Conservation (phyloP, 1,140 invertebrate genomes). For the Amyelois transitella region DNA sequence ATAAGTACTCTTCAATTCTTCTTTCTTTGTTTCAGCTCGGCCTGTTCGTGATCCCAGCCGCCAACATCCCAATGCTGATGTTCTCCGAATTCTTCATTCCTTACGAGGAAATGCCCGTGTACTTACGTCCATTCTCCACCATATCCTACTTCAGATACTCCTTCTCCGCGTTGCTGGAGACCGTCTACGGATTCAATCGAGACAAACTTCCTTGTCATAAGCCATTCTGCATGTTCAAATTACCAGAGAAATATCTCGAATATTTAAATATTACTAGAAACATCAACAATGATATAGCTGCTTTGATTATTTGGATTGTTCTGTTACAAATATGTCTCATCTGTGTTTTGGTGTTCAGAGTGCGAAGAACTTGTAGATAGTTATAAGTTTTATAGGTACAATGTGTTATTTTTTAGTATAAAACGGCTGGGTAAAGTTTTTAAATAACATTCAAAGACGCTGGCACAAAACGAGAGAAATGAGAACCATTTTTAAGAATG, state of each 20-base stretch:
- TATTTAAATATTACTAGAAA: constrained; percentile 71
- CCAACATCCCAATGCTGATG: constrained; percentile 88
- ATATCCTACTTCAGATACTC: constrained; percentile 88
- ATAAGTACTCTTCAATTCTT: too few species aligned
- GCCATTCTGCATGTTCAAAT: constrained; percentile 65
- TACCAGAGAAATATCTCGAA: constrained; percentile 62
- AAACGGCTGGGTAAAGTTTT: too few species aligned
- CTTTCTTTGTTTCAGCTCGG: constrained; percentile 78
- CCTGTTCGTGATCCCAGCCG: constrained; percentile 86
- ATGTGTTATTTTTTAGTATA: too few species aligned
- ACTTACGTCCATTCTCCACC: constrained; percentile 81
- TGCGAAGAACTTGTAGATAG: constrained; percentile 56
- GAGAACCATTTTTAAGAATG: too few species aligned
- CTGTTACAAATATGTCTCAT: constrained; percentile 54
- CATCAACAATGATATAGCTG: constrained; percentile 82
- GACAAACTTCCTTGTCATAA: constrained; percentile 73
- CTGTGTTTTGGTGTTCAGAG: constrained; percentile 48
- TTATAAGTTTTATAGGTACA: too few species aligned
- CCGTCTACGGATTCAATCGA: constrained; percentile 83
- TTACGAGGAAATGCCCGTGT: constrained; percentile 82
- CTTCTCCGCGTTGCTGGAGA: constrained; percentile 85
- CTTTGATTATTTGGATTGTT: constrained; percentile 80
- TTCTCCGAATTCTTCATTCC: constrained; percentile 91
- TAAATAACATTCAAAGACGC: too few species aligned
- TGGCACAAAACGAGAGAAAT: too few species aligned